These are phyloP conservation scores for Ypsolopha sequella DNA, from an alignment of 2,888 invertebrate species.

Conservation along the genomic window DNA sequence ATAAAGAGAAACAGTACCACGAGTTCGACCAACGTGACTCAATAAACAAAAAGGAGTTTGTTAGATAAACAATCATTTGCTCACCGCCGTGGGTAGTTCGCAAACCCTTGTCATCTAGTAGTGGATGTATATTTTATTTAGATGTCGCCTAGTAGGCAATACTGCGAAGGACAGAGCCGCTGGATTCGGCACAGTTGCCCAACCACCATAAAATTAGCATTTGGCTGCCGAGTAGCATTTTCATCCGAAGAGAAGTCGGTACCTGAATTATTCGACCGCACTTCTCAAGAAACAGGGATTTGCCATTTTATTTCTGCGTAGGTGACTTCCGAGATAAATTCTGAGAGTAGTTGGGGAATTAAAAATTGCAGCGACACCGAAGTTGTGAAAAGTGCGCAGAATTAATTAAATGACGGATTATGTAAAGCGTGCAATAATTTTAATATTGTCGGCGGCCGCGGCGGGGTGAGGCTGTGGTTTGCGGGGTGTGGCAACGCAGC, in stretches of 20 bases:
- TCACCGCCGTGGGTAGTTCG: not conserved
- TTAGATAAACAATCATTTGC: conserved; percentile 1
- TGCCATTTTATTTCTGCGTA: conserved; percentile 25
- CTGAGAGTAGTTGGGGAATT: not conserved
- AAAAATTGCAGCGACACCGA: conserved; percentile 6
- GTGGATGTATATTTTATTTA: conserved; percentile 52
- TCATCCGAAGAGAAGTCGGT: conserved; percentile 51
- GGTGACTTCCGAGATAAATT: conserved; percentile 10
- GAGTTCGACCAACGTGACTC: not conserved
- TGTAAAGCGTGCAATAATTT: conserved; percentile 21
- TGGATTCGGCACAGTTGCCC: conserved; percentile 64
- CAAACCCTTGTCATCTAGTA: conserved; percentile 4
- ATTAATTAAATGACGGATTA: conserved; percentile 24
- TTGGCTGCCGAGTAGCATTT: conserved; percentile 62
- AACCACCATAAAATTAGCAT: conserved; percentile 72
- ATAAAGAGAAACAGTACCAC: not conserved
- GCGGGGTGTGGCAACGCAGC: conserved; percentile 37
- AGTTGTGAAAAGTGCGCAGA: conserved; percentile 2
- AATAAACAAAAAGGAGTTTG: not conserved
- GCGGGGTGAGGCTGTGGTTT: conserved; percentile 15
- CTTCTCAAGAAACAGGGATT: conserved; percentile 36
- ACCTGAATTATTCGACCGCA: conserved; percentile 63
- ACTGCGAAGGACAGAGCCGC: conserved; percentile 56
- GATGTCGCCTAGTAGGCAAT: conserved; percentile 58
- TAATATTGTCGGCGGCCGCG: conserved; percentile 33